Percentiles rank a stretch among this genome's conserved stretches.
phyloP scores from a whole-genome alignment of 64 coral and sea anemone species.

The Actinia equina region DNA sequence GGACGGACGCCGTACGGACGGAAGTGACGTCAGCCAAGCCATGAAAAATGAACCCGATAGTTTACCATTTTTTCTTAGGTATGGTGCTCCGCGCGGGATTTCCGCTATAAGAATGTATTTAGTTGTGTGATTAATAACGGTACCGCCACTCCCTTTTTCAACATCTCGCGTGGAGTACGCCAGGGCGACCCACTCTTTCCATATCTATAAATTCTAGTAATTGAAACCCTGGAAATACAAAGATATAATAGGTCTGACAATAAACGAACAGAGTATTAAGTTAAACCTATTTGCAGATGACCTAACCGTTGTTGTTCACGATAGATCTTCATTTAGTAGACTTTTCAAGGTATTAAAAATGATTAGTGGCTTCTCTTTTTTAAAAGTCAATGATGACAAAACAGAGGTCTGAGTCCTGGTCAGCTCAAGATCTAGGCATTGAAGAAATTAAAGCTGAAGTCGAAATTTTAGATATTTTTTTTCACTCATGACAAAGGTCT shows the following conservation, averaged over 20 bases:
- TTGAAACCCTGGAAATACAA: neutral
- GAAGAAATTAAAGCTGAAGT: conserved; percentile 12
- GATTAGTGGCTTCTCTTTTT: neutral
- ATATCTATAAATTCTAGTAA: neutral
- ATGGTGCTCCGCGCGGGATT: no score
- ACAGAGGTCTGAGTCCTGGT: neutral
- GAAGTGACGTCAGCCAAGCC: no score
- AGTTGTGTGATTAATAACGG: neutral
- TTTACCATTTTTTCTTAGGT: no score
- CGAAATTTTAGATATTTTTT: neutral
- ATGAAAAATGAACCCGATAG: no score
- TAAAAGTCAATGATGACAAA: conserved; percentile 15
- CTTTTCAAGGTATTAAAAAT: conserved; percentile 10
- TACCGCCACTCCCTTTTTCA: neutral
- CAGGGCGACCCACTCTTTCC: neutral
- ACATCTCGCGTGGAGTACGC: neutral
- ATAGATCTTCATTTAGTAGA: neutral
- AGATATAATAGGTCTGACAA: conserved; percentile 5
- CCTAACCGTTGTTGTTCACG: conserved; percentile 14
- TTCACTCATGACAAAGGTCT: conserved; percentile 13
- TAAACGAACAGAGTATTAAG: conserved; percentile 1
- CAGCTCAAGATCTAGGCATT: conserved; percentile 11
- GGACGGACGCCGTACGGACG: no score
- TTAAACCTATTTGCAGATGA: conserved; percentile 19
- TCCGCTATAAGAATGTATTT: neutral